A percentile compares a stretch with the other conserved stretches of the same genome.
Evolutionary conservation across 2,888 invertebrate genomes (phyloP).

Genomic region (Galerucella calmariensis): DNA sequence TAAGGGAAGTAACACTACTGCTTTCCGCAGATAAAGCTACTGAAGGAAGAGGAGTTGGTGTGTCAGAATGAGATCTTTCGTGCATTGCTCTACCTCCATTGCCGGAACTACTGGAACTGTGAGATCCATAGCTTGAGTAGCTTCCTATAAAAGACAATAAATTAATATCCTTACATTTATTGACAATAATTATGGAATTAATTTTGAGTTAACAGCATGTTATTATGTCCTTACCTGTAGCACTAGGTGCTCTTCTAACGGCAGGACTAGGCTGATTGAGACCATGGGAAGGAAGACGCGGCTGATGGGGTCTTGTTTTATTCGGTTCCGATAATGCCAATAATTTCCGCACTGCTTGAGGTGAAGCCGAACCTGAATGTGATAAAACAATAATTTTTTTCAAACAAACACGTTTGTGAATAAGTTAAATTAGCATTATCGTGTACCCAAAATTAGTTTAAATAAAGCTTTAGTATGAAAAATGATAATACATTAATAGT

Average conservation of each 20-base stretch:
- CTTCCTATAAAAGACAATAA: constrained; percentile 56
- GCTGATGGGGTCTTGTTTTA: constrained; percentile 89
- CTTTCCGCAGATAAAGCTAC: constrained; percentile 94
- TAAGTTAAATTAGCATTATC: constrained; percentile 41
- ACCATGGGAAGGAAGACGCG: constrained; percentile 73
- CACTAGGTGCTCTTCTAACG: constrained; percentile 67
- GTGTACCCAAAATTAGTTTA: constrained; percentile 34
- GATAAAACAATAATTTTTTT: constrained; percentile 11
- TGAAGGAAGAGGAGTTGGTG: constrained; percentile 83
- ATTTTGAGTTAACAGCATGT: neutral
- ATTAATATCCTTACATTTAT: neutral
- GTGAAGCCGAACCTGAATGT: constrained; percentile 85
- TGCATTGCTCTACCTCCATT: constrained; percentile 75
- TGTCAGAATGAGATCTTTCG: constrained; percentile 91
- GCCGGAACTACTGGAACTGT: constrained; percentile 64
- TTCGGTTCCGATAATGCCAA: constrained; percentile 89
- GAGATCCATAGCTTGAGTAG: constrained; percentile 70
- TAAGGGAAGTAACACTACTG: constrained; percentile 93
- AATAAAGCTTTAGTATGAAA: neutral
- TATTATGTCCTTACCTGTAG: constrained; percentile 58
- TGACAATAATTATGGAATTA: neutral
- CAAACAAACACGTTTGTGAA: too few relatives aligned
- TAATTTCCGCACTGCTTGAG: constrained; percentile 96
- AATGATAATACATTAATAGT: constrained; percentile 3
- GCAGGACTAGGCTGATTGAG: constrained; percentile 73